Conservation (phyloP, 2,113 vertebrate genomes). For the Bujurquina vittata region DNA sequence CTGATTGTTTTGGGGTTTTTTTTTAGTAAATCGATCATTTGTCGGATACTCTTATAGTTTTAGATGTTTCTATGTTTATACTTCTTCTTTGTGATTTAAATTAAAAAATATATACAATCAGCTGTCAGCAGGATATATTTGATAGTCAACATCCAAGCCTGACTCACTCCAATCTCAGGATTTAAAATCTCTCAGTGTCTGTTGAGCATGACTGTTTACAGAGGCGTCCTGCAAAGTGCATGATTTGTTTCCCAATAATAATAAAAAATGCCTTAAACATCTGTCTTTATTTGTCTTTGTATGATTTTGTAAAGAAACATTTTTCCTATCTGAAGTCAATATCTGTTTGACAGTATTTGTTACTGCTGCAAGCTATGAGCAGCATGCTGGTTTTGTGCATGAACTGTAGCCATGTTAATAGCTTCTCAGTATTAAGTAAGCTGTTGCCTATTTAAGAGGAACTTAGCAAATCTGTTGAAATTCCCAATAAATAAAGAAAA, state of each 20-base stretch:
- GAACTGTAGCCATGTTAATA: conserved; percentile 13
- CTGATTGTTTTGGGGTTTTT: background rate
- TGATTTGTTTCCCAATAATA: conserved; percentile 10
- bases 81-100: background rate
- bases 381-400: conserved; percentile 17
- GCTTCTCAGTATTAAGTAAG: background rate
- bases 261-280: conserved; percentile 63
- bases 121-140: conserved; percentile 4
- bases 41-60: background rate
- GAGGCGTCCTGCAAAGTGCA: background rate
- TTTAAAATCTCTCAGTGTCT: conserved; percentile 10
- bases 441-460: conserved; percentile 12
- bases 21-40: background rate
- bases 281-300: conserved; percentile 57
- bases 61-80: background rate
- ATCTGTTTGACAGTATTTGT: conserved; percentile 16
- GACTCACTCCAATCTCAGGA: conserved; percentile 51
- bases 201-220: background rate
- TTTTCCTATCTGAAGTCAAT: conserved; percentile 17
- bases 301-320: conserved; percentile 43
- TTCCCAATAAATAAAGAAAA: conserved; percentile 47
- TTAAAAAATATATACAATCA: background rate
- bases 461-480: conserved; percentile 15
- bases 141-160: background rate
- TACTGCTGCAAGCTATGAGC: conserved; percentile 21